Percentiles rank a stretch among this genome's conserved stretches.
phyloP scores from a whole-genome alignment of 2,888 invertebrate genomes.

The Electrophaes corylata region DNA sequence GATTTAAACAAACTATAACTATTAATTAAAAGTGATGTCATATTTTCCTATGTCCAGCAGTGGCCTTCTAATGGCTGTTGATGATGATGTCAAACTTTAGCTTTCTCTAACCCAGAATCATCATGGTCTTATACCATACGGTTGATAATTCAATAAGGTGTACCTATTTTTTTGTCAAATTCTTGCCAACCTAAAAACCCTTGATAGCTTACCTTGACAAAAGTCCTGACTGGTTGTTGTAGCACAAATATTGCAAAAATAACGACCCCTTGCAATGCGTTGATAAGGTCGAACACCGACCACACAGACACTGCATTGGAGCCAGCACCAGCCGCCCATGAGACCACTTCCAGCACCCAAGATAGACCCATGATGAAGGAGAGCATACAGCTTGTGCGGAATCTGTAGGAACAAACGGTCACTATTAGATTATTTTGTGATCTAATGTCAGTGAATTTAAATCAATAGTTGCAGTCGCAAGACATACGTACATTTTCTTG shows the following conservation, averaged over 20 bases:
- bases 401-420: slow-evolving; percentile 48
- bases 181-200: background rate
- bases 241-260: slow-evolving; percentile 87
- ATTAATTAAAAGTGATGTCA: background rate
- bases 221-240: slow-evolving; percentile 72
- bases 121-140: background rate
- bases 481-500: slow-evolving; percentile 65
- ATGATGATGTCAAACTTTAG: background rate
- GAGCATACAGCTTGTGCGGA: slow-evolving; percentile 84
- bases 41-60: no score
- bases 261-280: slow-evolving; percentile 88
- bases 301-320: slow-evolving; percentile 78
- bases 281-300: slow-evolving; percentile 87
- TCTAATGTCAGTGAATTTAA: no score
- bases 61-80: no score
- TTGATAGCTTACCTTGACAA: slow-evolving; percentile 64
- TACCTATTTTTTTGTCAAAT: no score
- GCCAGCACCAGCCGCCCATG: slow-evolving; percentile 85
- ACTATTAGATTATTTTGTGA: no score
- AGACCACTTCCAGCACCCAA: slow-evolving; percentile 89
- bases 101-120: background rate
- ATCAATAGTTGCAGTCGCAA: background rate
- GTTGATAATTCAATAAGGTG: background rate
- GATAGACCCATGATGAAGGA: slow-evolving; percentile 88
- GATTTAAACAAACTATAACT: no score